Evolutionary conservation across 1,140 invertebrate genomes (phyloP).

Genomic region (Orius insidiosus): DNA sequence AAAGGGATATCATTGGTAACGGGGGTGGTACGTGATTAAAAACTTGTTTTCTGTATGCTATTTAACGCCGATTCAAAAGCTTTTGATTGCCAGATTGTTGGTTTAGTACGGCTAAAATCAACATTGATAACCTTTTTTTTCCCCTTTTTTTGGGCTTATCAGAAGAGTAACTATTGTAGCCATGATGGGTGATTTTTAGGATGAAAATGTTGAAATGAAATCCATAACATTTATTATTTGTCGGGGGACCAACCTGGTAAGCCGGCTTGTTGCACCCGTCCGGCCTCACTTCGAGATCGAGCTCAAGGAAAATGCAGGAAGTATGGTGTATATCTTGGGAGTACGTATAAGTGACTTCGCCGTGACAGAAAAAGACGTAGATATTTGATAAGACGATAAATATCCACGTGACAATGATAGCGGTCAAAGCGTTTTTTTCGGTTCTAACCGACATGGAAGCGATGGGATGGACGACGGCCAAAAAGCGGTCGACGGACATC

Average conservation of each 20-base stretch:
- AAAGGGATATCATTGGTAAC: too few relatives aligned
- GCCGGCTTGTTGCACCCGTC: constrained; percentile 47
- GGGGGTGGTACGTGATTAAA: too few relatives aligned
- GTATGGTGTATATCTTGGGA: constrained; percentile 35
- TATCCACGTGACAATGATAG: constrained; percentile 65
- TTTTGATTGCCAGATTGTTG: too few relatives aligned
- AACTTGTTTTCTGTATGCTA: neutral
- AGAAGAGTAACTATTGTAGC: too few relatives aligned
- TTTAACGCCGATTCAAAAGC: neutral
- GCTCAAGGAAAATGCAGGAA: constrained; percentile 44
- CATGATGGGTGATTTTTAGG: neutral
- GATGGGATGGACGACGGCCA: constrained; percentile 89
- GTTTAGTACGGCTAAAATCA: too few relatives aligned
- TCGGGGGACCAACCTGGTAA: constrained; percentile 31
- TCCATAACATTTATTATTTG: constrained; percentile 1
- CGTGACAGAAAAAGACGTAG: constrained; percentile 62
- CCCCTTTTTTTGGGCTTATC: too few relatives aligned
- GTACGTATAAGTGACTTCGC: constrained; percentile 47
- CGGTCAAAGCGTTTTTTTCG: constrained; percentile 62
- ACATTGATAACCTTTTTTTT: too few relatives aligned
- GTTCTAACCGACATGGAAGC: constrained; percentile 75
- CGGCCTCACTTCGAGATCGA: constrained; percentile 22
- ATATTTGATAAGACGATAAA: constrained; percentile 57
- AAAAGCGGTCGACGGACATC: constrained; percentile 80
- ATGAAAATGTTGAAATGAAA: neutral